A percentile compares a stretch with the other conserved stretches of the same genome.
phyloP scores from a whole-genome alignment of 2,888 invertebrate genomes.

The Hanleya hanleyi region DNA sequence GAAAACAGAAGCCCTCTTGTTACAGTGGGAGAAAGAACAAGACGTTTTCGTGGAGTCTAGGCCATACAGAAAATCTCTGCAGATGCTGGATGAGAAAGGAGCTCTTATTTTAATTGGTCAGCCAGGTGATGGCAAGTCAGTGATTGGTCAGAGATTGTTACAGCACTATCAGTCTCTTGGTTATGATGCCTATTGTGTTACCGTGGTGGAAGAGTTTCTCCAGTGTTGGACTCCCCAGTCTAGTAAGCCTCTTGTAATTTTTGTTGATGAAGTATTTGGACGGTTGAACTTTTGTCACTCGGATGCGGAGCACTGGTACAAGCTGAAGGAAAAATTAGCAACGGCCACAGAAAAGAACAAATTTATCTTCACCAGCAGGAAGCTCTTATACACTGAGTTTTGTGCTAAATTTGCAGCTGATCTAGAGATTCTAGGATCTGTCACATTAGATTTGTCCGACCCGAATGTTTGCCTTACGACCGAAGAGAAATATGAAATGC shows the following conservation, averaged over 20 bases:
- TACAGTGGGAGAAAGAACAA: slow-evolving; percentile 1
- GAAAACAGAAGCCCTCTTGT: slow-evolving; percentile 2
- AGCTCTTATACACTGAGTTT: not conserved
- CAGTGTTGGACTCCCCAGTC: not conserved
- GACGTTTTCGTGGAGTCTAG: not conserved
- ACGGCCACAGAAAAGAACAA: not conserved
- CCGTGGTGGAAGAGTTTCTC: not conserved
- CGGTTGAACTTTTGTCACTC: not conserved
- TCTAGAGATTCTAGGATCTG: not conserved
- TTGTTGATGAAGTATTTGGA: not conserved
- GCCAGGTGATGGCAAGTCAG: not conserved
- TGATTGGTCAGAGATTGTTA: not conserved
- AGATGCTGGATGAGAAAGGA: not conserved
- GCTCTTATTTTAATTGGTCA: not conserved
- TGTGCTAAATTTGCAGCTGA: not conserved
- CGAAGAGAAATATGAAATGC: not conserved
- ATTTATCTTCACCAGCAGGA: not conserved
- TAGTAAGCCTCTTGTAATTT: not conserved
- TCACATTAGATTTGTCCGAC: not conserved
- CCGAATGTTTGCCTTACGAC: not conserved
- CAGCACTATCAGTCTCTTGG: not conserved
- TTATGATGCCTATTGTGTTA: not conserved
- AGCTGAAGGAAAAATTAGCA: not conserved
- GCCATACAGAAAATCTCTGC: not conserved
- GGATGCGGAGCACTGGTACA: not conserved